Evolutionary conservation across 2,797 vertebrate species (phyloP).

Genomic region (Crypturellus tataupa): DNA sequence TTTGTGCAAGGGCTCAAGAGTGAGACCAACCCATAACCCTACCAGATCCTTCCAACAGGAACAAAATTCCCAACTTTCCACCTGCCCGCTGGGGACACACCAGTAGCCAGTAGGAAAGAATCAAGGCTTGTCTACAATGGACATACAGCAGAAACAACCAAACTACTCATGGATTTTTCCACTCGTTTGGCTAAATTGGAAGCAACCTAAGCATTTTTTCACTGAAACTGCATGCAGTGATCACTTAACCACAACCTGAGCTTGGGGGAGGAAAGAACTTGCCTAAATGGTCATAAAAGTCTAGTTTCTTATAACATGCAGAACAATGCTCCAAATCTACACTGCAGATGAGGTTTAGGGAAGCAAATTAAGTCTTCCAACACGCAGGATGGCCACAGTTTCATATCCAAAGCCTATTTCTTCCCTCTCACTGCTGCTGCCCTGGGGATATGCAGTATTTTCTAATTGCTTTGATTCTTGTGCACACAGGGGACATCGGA

Average conservation of each 20-base stretch:
- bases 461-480: neutral
- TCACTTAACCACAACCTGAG: neutral
- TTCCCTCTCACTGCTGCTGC: no score
- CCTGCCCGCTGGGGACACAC: neutral
- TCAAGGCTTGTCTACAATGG: neutral
- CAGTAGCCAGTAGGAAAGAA: neutral
- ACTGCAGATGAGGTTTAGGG: neutral
- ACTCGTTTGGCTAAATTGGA: neutral
- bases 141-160: neutral
- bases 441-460: neutral
- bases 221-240: neutral
- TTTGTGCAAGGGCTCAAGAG: neutral
- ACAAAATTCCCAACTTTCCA: neutral
- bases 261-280: neutral
- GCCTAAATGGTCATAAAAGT: neutral
- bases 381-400: neutral
- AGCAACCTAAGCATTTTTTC: neutral
- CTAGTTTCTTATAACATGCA: neutral
- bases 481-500: neutral
- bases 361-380: neutral
- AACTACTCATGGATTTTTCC: neutral
- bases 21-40: neutral
- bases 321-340: neutral
- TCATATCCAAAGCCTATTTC: neutral
- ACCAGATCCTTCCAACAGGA: fast-evolving